These are phyloP conservation scores for Thalassoma bifasciatum DNA, from an alignment of 2,113 vertebrate genomes.

Conservation along the genomic window DNA sequence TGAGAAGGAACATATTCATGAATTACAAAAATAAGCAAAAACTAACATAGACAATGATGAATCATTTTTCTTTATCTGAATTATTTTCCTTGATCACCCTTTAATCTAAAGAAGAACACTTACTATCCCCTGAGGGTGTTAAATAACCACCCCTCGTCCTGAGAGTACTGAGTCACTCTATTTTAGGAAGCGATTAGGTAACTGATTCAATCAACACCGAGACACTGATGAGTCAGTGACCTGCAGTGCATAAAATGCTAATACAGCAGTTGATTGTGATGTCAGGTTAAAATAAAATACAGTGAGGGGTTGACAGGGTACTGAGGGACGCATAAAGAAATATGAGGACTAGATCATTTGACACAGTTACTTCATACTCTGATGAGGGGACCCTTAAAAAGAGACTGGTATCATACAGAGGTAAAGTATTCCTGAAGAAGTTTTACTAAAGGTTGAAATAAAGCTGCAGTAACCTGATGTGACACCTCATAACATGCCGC, in stretches of 20 bases:
- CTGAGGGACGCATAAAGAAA: neutral
- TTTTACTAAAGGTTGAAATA: constrained; percentile 5
- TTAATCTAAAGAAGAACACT: neutral
- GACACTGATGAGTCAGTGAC: constrained; percentile 24
- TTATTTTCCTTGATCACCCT: constrained; percentile 5
- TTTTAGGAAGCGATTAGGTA: constrained; percentile 35
- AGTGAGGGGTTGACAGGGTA: neutral
- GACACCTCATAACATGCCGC: neutral
- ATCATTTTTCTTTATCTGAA: neutral
- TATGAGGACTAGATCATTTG: neutral
- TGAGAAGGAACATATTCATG: no score
- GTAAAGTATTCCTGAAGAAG: neutral
- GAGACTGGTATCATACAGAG: neutral
- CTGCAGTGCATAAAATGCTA: constrained; percentile 40
- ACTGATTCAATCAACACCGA: constrained; percentile 32
- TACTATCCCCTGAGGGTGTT: neutral
- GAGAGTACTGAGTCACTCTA: constrained; percentile 36
- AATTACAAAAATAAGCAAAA: neutral
- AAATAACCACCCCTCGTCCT: neutral
- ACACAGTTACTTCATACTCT: neutral
- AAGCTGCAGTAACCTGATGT: neutral
- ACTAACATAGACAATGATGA: neutral
- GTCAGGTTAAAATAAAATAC: constrained; percentile 1
- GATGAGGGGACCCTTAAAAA: neutral
- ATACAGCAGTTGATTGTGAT: constrained; percentile 20